A percentile compares a stretch with the other conserved stretches of the same genome.
Conservation (phyloP, 2,113 vertebrate genomes). For the Numenius arquata region DNA sequence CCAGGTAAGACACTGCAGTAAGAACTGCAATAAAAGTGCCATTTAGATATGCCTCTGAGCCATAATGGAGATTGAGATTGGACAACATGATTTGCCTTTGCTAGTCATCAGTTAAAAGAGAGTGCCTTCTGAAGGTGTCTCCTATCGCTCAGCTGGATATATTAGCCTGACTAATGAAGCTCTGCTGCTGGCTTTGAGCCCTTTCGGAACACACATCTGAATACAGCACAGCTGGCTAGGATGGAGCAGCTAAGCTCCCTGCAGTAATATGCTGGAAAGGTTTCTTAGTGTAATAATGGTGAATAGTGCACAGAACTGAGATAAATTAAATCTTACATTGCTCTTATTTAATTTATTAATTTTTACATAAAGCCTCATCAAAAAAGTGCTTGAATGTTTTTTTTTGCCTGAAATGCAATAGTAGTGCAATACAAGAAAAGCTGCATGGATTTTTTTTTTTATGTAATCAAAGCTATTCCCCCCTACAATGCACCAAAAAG, state of each 20-base stretch:
- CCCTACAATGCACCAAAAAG: neutral
- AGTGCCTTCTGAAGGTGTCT: neutral
- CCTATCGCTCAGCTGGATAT: neutral
- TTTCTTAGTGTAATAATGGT: neutral
- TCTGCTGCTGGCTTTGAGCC: neutral
- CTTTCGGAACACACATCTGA: neutral
- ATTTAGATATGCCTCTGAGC: neutral
- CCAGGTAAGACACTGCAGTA: neutral
- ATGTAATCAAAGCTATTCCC: neutral
- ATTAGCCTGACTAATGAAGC: neutral
- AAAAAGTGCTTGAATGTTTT: neutral
- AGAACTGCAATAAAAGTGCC: neutral
- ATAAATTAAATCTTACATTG: neutral
- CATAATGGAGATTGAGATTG: neutral
- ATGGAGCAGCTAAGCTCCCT: neutral
- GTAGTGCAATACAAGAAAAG: neutral
- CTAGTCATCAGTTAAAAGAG: neutral
- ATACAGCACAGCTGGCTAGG: neutral
- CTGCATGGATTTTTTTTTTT: neutral
- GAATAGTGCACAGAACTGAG: neutral
- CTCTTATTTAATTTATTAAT: neutral
- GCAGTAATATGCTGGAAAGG: neutral
- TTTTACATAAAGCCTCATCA: neutral
- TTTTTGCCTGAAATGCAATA: neutral
- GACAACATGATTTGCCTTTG: neutral